Percentiles rank a stretch among this genome's conserved stretches.
Conservation (phyloP, 1,140 invertebrate genomes). For the Coptotermes formosanus region DNA sequence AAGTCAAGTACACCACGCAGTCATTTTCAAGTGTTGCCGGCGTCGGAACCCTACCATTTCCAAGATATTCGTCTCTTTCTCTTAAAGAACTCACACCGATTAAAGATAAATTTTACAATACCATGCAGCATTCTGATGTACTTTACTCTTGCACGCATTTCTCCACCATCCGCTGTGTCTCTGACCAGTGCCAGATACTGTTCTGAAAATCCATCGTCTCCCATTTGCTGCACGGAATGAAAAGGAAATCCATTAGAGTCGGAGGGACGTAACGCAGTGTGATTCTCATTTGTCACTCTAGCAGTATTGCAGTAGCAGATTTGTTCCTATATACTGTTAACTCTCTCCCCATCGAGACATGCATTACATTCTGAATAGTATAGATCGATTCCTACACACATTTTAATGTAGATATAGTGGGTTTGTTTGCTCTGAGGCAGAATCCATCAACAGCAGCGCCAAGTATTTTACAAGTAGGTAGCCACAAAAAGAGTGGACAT, state of each 20-base stretch:
- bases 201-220: conserved; percentile 21
- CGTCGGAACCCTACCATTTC: too few species aligned
- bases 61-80: too few species aligned
- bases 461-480: background rate
- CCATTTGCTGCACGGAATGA: conserved; percentile 24
- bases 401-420: conserved; percentile 19
- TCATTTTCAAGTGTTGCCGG: too few species aligned
- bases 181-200: background rate
- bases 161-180: background rate
- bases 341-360: conserved; percentile 11
- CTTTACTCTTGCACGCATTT: background rate
- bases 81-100: too few species aligned
- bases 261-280: conserved; percentile 19
- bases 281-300: conserved; percentile 25
- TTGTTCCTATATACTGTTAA: conserved; percentile 19
- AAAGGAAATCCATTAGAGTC: conserved; percentile 26
- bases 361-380: conserved; percentile 1
- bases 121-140: background rate
- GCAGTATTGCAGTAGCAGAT: background rate
- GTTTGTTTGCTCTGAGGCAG: background rate
- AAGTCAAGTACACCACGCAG: too few species aligned
- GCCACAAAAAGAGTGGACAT: background rate
- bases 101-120: too few species aligned
- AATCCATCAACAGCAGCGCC: background rate
- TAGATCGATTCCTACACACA: conserved; percentile 17